Evolutionary conservation across 37 sponge, comb jelly and placozoan genomes (phyloP).

Genomic region (Halichondria panicea): DNA sequence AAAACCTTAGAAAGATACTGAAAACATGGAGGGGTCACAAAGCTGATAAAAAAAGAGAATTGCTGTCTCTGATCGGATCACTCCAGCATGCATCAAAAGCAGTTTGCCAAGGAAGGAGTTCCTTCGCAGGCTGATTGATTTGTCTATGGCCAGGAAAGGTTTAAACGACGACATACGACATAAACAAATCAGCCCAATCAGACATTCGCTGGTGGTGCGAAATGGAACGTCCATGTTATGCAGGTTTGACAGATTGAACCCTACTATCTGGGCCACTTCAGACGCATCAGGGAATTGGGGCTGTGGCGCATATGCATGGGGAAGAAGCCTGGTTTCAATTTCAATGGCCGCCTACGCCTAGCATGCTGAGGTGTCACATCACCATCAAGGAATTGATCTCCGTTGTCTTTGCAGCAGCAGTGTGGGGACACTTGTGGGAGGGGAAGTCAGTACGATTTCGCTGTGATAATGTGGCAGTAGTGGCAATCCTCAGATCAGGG

Average conservation of each 20-base stretch:
- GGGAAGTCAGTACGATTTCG: constrained; percentile 11
- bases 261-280: not conserved
- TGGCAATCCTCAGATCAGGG: constrained; percentile 21
- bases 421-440: constrained; percentile 50
- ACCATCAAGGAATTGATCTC: constrained; percentile 60
- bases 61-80: constrained; percentile 23
- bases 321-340: constrained; percentile 35
- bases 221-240: constrained; percentile 19
- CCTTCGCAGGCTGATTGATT: constrained; percentile 38
- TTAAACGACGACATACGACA: constrained; percentile 11
- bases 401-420: constrained; percentile 38
- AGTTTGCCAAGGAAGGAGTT: constrained; percentile 22
- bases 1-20: not conserved
- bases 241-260: not conserved
- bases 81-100: constrained; percentile 25
- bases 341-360: constrained; percentile 7
- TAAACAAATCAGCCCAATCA: constrained; percentile 6
- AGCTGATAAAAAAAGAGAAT: constrained; percentile 24
- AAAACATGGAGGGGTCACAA: constrained; percentile 1
- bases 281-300: constrained; percentile 49
- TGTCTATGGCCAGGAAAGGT: not conserved
- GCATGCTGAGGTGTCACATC: constrained; percentile 9
- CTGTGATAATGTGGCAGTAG: constrained; percentile 53
- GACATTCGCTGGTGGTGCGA: constrained; percentile 40
- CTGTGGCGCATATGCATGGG: constrained; percentile 42